phyloP scores from a whole-genome alignment of 2,113 vertebrate genomes.

The Xiphophorus couchianus region DNA sequence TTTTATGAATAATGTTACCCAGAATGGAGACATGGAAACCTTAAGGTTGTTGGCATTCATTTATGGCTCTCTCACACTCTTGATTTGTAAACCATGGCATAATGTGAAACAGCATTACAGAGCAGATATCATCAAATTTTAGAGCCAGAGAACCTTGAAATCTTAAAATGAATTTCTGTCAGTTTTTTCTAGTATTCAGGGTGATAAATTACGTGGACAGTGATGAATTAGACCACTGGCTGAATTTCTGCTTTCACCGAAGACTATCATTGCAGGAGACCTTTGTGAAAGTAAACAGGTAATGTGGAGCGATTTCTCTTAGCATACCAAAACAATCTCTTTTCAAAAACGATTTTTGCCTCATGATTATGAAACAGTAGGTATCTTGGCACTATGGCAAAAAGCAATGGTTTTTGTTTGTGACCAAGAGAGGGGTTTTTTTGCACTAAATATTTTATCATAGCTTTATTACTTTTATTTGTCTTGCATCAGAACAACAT shows the following conservation, averaged over 20 bases:
- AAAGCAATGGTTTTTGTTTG: background rate
- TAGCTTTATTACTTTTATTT: no score
- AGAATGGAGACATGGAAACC: background rate
- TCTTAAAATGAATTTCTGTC: background rate
- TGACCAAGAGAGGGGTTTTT: background rate
- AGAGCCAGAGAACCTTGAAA: background rate
- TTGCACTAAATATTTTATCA: background rate
- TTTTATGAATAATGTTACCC: conserved; percentile 14
- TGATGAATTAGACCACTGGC: no score
- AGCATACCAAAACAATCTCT: background rate
- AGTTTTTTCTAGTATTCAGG: no score
- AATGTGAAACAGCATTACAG: background rate
- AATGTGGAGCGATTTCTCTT: background rate
- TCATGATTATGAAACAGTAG: background rate
- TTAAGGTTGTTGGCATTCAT: conserved; percentile 15
- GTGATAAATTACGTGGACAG: no score
- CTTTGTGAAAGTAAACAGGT: background rate
- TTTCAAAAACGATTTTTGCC: background rate
- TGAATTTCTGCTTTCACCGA: no score
- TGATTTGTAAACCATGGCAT: background rate
- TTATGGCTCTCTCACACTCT: background rate
- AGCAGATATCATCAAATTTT: background rate
- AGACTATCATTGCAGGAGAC: no score
- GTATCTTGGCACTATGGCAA: background rate
- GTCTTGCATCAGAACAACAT: no score